phyloP scores from a whole-genome alignment of 2,888 invertebrate genomes.

The Drosophila colorata region DNA sequence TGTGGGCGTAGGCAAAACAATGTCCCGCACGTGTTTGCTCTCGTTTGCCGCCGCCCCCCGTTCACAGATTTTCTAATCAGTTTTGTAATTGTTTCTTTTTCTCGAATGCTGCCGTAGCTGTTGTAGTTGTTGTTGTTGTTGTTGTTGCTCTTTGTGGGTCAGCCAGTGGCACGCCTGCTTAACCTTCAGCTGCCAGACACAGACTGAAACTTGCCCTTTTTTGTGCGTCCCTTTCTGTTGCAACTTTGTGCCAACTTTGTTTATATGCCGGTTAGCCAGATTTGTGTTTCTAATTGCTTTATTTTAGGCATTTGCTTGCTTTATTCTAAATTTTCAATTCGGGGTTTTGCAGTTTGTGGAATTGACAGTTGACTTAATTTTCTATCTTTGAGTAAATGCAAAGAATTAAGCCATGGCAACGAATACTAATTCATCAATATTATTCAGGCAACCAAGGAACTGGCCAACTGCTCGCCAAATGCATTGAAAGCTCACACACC shows the following conservation, averaged over 20 bases:
- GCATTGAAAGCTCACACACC: neutral
- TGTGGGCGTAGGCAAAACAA: conserved; percentile 72
- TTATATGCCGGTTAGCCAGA: conserved; percentile 34
- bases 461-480: too few species aligned
- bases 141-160: conserved; percentile 30
- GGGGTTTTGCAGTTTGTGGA: neutral
- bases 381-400: neutral
- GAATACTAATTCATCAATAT: too few species aligned
- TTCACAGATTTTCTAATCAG: conserved; percentile 78
- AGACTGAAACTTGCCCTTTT: conserved; percentile 20
- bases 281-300: conserved; percentile 44
- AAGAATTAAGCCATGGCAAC: neutral
- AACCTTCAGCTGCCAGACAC: conserved; percentile 58
- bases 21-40: conserved; percentile 59
- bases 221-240: conserved; percentile 3
- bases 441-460: too few species aligned
- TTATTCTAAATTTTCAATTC: conserved; percentile 7
- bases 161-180: conserved; percentile 49
- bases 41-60: conserved; percentile 29
- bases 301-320: conserved; percentile 24
- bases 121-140: conserved; percentile 33
- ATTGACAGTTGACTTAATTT: conserved; percentile 4
- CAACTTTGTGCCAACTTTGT: conserved; percentile 17
- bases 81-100: conserved; percentile 78
- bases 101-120: conserved; percentile 29